Evolutionary conservation across 2,888 invertebrate species (phyloP).

Genomic region (Lycaena phlaeas): DNA sequence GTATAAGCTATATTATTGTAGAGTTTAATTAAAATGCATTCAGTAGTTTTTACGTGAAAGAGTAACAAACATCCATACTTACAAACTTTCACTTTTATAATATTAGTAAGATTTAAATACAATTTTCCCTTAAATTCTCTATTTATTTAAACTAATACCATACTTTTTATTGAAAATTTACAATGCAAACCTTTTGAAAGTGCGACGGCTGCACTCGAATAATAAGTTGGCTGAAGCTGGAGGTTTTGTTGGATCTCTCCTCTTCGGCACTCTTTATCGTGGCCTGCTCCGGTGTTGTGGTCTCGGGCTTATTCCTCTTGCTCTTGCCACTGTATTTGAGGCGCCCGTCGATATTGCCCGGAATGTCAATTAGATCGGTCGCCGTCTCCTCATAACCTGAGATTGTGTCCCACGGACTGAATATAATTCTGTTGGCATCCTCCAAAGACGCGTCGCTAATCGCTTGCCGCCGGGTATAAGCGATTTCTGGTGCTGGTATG

Average conservation of each 20-base stretch:
- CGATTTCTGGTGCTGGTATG: conserved; percentile 47
- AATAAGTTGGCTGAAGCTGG: conserved; percentile 64
- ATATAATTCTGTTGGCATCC: conserved; percentile 70
- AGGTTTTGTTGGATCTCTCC: conserved; percentile 65
- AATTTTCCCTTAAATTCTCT: too few species aligned
- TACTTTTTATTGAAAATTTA: conserved; percentile 2
- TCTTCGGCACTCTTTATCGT: conserved; percentile 61
- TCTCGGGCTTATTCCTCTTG: conserved; percentile 35
- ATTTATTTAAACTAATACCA: too few species aligned
- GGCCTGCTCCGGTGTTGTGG: conserved; percentile 43
- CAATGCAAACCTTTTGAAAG: conserved; percentile 53
- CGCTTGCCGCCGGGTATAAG: conserved; percentile 45
- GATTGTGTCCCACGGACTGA: conserved; percentile 67
- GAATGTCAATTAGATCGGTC: conserved; percentile 63
- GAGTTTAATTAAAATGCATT: too few species aligned
- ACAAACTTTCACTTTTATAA: too few species aligned
- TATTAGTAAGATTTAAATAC: too few species aligned
- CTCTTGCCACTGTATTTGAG: conserved; percentile 28
- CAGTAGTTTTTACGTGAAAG: too few species aligned
- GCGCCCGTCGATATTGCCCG: conserved; percentile 44
- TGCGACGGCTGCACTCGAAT: conserved; percentile 63
- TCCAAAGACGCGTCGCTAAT: conserved; percentile 60
- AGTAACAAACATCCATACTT: too few species aligned
- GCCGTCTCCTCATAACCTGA: conserved; percentile 57
- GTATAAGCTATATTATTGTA: too few species aligned